phyloP scores from a whole-genome alignment of 2,113 vertebrate species.

The Indicator indicator region DNA sequence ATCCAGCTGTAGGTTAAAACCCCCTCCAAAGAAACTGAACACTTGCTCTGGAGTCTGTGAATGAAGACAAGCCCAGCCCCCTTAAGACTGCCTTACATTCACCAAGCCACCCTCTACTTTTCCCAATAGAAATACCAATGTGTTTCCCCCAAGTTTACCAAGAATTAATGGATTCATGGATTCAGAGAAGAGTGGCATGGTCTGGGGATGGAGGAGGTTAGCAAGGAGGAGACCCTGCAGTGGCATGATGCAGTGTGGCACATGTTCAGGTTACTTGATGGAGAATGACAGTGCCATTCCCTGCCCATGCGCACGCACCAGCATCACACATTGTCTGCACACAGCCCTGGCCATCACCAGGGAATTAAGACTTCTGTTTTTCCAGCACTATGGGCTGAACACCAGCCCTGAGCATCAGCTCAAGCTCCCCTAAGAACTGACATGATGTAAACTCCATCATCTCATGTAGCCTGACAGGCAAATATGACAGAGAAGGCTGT shows the following conservation, averaged over 20 bases:
- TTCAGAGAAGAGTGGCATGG: background rate
- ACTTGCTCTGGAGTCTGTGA: background rate
- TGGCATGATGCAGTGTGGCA: background rate
- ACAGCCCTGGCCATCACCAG: background rate
- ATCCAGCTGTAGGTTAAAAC: background rate
- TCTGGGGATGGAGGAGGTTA: no score
- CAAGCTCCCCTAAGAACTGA: background rate
- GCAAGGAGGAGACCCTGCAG: background rate
- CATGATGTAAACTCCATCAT: background rate
- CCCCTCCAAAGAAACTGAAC: background rate
- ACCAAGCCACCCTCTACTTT: background rate
- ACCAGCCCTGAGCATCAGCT: background rate
- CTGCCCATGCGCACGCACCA: background rate
- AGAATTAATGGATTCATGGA: background rate
- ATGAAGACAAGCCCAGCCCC: background rate
- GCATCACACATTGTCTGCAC: background rate
- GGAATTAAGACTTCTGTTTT: background rate
- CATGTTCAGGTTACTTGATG: background rate
- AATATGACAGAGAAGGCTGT: background rate
- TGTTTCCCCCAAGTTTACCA: background rate
- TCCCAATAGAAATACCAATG: background rate
- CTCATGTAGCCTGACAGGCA: accelerated
- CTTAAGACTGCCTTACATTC: background rate
- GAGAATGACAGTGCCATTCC: background rate
- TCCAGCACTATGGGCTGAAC: background rate